phyloP scores from a whole-genome alignment of 2,888 invertebrate species.

The Brachypalpus laphriformis region DNA sequence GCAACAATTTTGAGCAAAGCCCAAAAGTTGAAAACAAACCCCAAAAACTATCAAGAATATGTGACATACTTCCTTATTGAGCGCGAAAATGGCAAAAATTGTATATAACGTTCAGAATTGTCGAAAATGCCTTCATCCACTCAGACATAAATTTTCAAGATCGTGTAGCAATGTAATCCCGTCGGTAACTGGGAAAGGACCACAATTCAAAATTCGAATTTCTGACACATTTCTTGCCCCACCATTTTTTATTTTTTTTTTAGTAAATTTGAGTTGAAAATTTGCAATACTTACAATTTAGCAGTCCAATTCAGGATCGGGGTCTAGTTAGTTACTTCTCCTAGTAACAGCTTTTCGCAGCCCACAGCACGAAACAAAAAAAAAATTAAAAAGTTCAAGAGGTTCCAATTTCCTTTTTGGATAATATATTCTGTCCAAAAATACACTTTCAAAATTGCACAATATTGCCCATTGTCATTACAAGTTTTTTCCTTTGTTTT shows the following conservation, averaged over 20 bases:
- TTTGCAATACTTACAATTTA: conserved; percentile 20
- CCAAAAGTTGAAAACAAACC: too few relatives aligned
- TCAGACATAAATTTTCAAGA: too few relatives aligned
- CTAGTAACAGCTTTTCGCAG: too few relatives aligned
- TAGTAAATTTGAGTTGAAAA: too few relatives aligned
- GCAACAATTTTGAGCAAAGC: too few relatives aligned
- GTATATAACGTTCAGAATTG: too few relatives aligned
- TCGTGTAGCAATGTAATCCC: too few relatives aligned
- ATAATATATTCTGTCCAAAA: not conserved
- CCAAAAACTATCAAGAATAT: too few relatives aligned
- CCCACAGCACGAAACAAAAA: not conserved
- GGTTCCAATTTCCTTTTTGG: not conserved
- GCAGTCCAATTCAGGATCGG: not conserved
- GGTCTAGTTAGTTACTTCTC: not conserved
- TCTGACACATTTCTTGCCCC: not conserved
- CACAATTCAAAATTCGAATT: not conserved
- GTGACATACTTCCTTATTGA: too few relatives aligned
- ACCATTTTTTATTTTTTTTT: too few relatives aligned
- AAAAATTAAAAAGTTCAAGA: not conserved
- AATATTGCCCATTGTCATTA: not conserved
- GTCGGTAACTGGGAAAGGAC: not conserved
- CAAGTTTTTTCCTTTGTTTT: not conserved
- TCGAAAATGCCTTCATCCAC: too few relatives aligned
- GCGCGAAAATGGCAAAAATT: too few relatives aligned
- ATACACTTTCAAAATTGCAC: not conserved